Percentiles rank a stretch among this genome's conserved stretches.
Evolutionary conservation across 2,113 vertebrate genomes (phyloP).

Genomic region (Anoplopoma fimbria): DNA sequence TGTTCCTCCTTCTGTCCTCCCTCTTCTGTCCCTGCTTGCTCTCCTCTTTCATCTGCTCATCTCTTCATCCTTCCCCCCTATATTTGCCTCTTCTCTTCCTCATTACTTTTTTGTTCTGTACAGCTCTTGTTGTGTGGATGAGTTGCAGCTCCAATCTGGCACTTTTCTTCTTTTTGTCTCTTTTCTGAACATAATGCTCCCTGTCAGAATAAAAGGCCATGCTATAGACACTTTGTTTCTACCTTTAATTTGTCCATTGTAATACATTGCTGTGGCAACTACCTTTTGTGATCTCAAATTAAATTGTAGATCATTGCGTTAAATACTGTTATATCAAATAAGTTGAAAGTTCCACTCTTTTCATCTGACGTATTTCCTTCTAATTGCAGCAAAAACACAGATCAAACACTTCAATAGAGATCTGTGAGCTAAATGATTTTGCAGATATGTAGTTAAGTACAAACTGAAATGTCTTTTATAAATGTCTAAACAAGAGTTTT

Average conservation of each 20-base stretch:
- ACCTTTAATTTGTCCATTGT: not conserved
- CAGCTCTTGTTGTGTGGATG: slow-evolving; percentile 12
- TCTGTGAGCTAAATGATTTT: not conserved
- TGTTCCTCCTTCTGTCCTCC: slow-evolving; percentile 1
- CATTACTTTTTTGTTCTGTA: not conserved
- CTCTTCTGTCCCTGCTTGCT: not conserved
- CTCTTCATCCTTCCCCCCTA: not conserved
- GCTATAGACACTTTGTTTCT: not conserved
- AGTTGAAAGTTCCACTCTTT: not conserved
- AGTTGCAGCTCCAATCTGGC: slow-evolving; percentile 16
- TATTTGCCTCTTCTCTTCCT: not conserved
- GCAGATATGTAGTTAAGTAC: not conserved
- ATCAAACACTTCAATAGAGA: not conserved
- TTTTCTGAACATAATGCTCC: slow-evolving; percentile 9
- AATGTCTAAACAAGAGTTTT: not conserved
- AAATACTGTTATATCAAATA: not conserved
- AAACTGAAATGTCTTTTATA: not conserved
- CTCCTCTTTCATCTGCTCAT: not conserved
- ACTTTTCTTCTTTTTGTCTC: not conserved
- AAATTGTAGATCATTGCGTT: not conserved
- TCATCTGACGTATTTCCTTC: no score
- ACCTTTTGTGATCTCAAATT: not conserved
- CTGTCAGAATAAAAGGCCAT: slow-evolving; percentile 6
- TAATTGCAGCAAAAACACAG: not conserved
- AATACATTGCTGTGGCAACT: not conserved